Base-by-base conservation (phyloP, 2,797 vertebrate genomes). In the Prionace glauca region DNA sequence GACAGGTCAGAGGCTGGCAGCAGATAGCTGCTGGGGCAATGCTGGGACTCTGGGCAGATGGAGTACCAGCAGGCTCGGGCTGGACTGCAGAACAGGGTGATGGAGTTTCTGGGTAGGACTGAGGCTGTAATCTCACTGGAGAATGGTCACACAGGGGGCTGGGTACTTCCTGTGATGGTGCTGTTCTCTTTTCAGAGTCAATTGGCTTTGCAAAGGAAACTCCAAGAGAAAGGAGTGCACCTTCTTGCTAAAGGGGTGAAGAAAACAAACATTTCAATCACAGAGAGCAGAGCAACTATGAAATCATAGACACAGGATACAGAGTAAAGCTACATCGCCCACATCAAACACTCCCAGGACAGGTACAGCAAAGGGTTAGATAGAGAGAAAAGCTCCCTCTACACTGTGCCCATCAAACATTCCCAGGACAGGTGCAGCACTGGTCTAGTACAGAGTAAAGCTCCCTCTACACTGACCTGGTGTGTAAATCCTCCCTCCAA, bases 1-100 rank as follows among this genome's bases (percentile, higher is more conserved):
- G 97, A 96, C 98, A 98, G 77, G 98, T 97, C 95, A 98, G 97
- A 79, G 99, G 98, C 96, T 99, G 99, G 95, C 98, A 98, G 81
- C 99, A 99, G 96, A 99, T 99, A 5, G 99, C 99, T 29, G 96
- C 98, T 14, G 98, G 98, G 32, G 98, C 10, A 60, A 84, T 62
- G 22, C 74, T 32, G 11, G 95, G 97, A 96, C 98, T 98, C 7
- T 97, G 96, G 0, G 97, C 97, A 14, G 97, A 96, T 86, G 97
- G 96, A 96, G 97, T 97, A 4, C 97, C 97, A 45, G 97, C 97
- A 32, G 97, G 97, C 60, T 97, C 97, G 0, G 97, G 96, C 96
- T 97, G 97, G 65, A 97, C 96, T 0, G 98, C 97, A 2, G 98
- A 97, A 88, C 97, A 96, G 16, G 98, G 97, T 0, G 97, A 95